These are phyloP conservation scores for Orchestes rusci DNA, from an alignment of 2,888 invertebrate species.

Conservation along the genomic window DNA sequence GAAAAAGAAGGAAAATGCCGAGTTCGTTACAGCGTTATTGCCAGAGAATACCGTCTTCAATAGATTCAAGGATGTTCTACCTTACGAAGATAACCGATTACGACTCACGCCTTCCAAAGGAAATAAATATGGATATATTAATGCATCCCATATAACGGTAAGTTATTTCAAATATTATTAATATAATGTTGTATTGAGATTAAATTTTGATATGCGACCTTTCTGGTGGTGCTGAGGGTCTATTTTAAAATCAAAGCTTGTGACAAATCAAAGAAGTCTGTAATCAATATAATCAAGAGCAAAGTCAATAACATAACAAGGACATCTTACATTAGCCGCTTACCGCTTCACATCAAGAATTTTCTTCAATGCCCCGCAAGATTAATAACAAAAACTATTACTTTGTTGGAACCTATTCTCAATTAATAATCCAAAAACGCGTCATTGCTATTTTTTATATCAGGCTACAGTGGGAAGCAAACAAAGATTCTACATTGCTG, in stretches of 20 bases:
- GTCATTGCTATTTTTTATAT: conserved; percentile 12
- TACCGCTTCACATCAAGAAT: no score
- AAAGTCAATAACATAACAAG: no score
- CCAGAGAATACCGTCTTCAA: conserved; percentile 56
- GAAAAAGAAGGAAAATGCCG: conserved; percentile 63
- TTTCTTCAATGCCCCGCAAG: no score
- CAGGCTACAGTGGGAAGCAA: conserved; percentile 77
- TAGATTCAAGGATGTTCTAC: conserved; percentile 65
- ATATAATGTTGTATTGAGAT: background rate
- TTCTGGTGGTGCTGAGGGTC: no score
- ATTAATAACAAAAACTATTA: no score
- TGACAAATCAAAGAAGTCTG: no score
- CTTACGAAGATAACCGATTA: conserved; percentile 86
- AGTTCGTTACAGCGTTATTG: conserved; percentile 64
- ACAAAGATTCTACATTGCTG: conserved; percentile 79
- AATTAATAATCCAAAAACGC: no score
- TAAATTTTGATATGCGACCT: no score
- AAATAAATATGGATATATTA: conserved; percentile 85
- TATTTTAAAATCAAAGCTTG: no score
- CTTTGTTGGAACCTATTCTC: background rate
- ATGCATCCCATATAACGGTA: conserved; percentile 86
- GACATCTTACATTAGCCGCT: no score
- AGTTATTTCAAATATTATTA: conserved; percentile 13
- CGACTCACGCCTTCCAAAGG: conserved; percentile 71
- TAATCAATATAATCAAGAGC: no score